Conservation (phyloP, 2,888 invertebrate genomes). For the Lissonota sp. region DNA sequence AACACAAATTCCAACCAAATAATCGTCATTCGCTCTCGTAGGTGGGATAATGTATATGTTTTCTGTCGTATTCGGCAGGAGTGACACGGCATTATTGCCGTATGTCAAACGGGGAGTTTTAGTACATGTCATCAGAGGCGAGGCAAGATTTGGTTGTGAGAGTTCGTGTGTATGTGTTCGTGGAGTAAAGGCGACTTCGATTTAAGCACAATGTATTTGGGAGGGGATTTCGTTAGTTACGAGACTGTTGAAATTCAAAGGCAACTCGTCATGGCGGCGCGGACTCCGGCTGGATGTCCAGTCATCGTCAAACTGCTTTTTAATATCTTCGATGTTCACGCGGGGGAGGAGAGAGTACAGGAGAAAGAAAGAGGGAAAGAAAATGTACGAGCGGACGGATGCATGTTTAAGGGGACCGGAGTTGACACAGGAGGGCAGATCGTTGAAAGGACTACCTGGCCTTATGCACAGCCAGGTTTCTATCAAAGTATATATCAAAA, state of each 20-base stretch:
- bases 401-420: constrained; percentile 74
- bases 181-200: constrained; percentile 25
- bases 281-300: constrained; percentile 74
- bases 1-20: constrained; percentile 49
- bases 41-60: constrained; percentile 23
- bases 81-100: constrained; percentile 50
- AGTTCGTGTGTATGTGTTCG: background rate
- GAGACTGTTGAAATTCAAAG: constrained; percentile 49
- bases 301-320: constrained; percentile 82
- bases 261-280: constrained; percentile 52
- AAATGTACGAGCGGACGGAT: constrained; percentile 64
- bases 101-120: constrained; percentile 52
- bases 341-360: constrained; percentile 17
- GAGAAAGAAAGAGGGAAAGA: constrained; percentile 28
- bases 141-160: background rate
- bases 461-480: constrained; percentile 35
- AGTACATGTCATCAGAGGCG: constrained; percentile 37
- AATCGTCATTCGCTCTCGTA: constrained; percentile 25
- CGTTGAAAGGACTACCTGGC: constrained; percentile 64
- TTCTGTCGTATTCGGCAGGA: constrained; percentile 20
- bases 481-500: constrained; percentile 34
- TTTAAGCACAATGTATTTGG: constrained; percentile 53
- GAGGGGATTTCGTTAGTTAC: constrained; percentile 34
- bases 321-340: constrained; percentile 75
- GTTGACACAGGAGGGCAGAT: constrained; percentile 75